A percentile compares a stretch with the other conserved stretches of the same genome.
These are phyloP conservation scores for Melanotus villosus DNA, from an alignment of 2,888 invertebrate genomes.

Conservation along the genomic window DNA sequence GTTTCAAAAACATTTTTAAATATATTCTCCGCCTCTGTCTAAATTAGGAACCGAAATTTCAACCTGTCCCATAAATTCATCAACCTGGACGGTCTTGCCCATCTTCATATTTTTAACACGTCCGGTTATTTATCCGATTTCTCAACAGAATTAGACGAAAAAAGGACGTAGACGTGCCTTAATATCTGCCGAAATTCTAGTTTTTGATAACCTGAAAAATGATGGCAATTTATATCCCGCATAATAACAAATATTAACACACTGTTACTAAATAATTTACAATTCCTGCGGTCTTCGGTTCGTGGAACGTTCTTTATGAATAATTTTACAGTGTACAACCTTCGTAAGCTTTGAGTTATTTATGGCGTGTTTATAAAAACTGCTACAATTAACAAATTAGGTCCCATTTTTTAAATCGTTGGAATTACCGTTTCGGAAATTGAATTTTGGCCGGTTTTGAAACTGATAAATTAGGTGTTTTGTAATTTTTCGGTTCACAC, in stretches of 20 bases:
- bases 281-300: conserved; percentile 26
- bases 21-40: conserved; percentile 25
- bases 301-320: conserved; percentile 23
- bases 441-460: conserved; percentile 50
- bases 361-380: conserved; percentile 55
- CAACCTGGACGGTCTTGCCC: conserved; percentile 15
- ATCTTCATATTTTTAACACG: conserved; percentile 17
- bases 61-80: conserved; percentile 48
- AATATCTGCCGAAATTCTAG: conserved; percentile 43
- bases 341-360: conserved; percentile 50
- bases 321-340: conserved; percentile 34
- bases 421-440: conserved; percentile 46
- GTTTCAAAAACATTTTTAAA: no score
- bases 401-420: conserved; percentile 46
- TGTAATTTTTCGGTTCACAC: conserved; percentile 54
- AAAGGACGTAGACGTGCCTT: conserved; percentile 36
- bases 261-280: conserved; percentile 28
- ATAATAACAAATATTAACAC: conserved; percentile 47
- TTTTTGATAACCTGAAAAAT: conserved; percentile 51
- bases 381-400: conserved; percentile 57
- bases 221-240: conserved; percentile 47
- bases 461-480: conserved; percentile 53
- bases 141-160: conserved; percentile 30
- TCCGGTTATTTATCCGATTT: conserved; percentile 31
- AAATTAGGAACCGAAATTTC: conserved; percentile 25